phyloP scores from a whole-genome alignment of 1,140 invertebrate species.

The Patella vulgata region DNA sequence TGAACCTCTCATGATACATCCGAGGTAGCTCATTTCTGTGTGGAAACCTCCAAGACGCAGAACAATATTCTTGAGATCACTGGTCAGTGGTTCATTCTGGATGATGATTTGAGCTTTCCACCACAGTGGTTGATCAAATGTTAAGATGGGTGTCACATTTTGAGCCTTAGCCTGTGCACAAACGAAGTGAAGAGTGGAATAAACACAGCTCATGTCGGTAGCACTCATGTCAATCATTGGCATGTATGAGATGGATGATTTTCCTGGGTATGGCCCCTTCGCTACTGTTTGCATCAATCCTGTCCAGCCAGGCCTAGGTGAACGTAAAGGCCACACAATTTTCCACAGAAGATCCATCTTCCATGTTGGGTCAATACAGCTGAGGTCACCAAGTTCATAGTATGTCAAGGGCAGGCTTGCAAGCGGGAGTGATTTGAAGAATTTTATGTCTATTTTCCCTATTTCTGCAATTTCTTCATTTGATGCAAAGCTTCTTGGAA shows the following conservation, averaged over 20 bases:
- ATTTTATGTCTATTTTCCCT: constrained; percentile 24
- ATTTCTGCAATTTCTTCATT: constrained; percentile 18
- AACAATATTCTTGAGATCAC: constrained; percentile 29
- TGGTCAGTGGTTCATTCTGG: constrained; percentile 14
- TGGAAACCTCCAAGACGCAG: constrained; percentile 42
- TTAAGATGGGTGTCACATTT: constrained; percentile 36
- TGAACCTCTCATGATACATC: constrained; percentile 26
- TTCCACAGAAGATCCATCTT: constrained; percentile 22
- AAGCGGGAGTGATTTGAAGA: constrained; percentile 11
- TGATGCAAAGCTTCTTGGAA: constrained; percentile 16
- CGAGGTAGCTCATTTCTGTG: constrained; percentile 40
- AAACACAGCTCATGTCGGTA: constrained; percentile 44
- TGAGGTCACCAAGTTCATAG: constrained; percentile 6
- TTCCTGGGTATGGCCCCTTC: constrained; percentile 31
- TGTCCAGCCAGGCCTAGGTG: constrained; percentile 21
- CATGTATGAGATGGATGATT: constrained; percentile 38
- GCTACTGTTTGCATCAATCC: constrained; percentile 23
- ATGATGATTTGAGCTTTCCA: constrained; percentile 39
- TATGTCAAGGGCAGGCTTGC: constrained; percentile 8
- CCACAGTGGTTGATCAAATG: constrained; percentile 50
- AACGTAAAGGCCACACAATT: constrained; percentile 21
- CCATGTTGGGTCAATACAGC: neutral
- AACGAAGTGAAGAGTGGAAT: constrained; percentile 48
- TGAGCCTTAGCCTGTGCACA: constrained; percentile 24
- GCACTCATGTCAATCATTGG: constrained; percentile 53